These are phyloP conservation scores for Gymnothorax reevesii DNA, from an alignment of 2,797 vertebrate species.

Conservation along the genomic window DNA sequence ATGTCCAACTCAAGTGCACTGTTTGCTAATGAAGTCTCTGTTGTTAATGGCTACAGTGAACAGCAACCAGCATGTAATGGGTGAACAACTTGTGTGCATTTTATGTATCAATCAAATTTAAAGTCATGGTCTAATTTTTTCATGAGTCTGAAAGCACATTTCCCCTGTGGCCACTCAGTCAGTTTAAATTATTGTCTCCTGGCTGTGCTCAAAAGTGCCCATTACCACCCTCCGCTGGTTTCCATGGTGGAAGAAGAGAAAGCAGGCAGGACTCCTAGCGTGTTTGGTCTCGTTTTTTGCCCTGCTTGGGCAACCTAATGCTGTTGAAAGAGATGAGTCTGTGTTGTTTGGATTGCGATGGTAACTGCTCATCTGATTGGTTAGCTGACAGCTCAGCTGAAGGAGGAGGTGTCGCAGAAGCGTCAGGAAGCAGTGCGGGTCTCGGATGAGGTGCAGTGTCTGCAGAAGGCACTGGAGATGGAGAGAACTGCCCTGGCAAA, in stretches of 20 bases:
- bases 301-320: not conserved
- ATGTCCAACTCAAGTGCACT: not conserved
- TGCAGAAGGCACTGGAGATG: not conserved
- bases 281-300: not conserved
- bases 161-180: not conserved
- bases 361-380: slow-evolving; percentile 11
- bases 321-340: not conserved
- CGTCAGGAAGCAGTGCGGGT: not conserved
- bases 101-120: not conserved
- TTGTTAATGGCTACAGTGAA: not conserved
- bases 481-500: not conserved
- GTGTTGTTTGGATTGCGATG: not conserved
- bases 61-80: not conserved
- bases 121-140: not conserved
- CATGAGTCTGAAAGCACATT: not conserved
- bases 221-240: not conserved
- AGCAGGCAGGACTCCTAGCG: not conserved
- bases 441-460: not conserved
- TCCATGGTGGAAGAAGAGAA: not conserved
- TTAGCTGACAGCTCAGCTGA: slow-evolving; percentile 9
- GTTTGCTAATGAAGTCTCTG: not conserved
- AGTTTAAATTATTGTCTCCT: not conserved
- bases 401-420: slow-evolving; percentile 11
- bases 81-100: not conserved
- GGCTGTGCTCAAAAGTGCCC: not conserved